These are phyloP conservation scores for Bellardia bayeri DNA, from an alignment of 2,888 invertebrate species.

Conservation along the genomic window DNA sequence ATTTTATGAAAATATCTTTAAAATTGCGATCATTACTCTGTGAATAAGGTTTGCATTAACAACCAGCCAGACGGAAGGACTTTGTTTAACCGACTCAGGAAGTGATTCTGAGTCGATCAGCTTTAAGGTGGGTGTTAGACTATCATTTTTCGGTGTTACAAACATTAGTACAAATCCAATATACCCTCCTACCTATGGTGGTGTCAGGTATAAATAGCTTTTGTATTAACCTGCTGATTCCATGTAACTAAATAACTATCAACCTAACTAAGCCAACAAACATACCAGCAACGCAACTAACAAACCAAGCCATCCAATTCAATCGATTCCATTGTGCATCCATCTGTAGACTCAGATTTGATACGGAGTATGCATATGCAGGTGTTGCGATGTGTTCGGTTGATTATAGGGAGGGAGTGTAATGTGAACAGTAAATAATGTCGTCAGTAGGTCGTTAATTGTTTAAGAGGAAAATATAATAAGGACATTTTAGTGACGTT, in stretches of 20 bases:
- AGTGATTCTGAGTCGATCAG: too few relatives aligned
- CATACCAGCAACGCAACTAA: conserved; percentile 5
- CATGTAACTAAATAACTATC: conserved; percentile 16
- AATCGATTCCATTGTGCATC: neutral
- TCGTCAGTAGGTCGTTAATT: conserved; percentile 66
- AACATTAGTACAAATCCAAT: too few relatives aligned
- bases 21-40: too few relatives aligned
- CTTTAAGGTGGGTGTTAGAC: too few relatives aligned
- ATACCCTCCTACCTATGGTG: too few relatives aligned
- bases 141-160: too few relatives aligned
- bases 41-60: too few relatives aligned
- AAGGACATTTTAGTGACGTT: conserved; percentile 60
- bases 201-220: neutral
- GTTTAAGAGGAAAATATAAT: conserved; percentile 59
- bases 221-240: conserved; percentile 15
- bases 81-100: too few relatives aligned
- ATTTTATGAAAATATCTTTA: too few relatives aligned
- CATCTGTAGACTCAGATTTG: conserved; percentile 1
- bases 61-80: too few relatives aligned
- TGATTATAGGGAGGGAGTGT: neutral
- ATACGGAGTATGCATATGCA: neutral
- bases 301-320: neutral
- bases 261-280: conserved; percentile 16
- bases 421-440: conserved; percentile 51
- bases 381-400: neutral